Conservation (phyloP, 2,888 invertebrate genomes). For the Eupithecia vulgata region DNA sequence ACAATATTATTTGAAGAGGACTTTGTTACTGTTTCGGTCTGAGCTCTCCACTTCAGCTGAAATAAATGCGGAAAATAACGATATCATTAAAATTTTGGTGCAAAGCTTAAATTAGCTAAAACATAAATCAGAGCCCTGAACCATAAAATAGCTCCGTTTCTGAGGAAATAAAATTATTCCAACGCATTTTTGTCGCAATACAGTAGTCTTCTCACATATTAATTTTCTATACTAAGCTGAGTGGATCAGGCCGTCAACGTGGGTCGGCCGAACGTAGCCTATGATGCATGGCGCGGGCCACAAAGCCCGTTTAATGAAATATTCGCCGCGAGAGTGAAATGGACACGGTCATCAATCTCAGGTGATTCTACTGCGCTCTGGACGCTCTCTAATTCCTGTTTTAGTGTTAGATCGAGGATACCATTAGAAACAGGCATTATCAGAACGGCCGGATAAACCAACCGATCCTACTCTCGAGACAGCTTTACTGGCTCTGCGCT, state of each 20-base stretch:
- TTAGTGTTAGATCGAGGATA: constrained; percentile 32
- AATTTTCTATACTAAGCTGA: constrained; percentile 76
- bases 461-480: neutral
- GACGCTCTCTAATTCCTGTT: constrained; percentile 53
- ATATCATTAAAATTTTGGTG: neutral
- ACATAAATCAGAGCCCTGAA: neutral
- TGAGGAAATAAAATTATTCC: constrained; percentile 24
- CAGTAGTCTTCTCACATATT: constrained; percentile 68
- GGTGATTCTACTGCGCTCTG: constrained; percentile 62
- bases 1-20: constrained; percentile 19
- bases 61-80: constrained; percentile 3
- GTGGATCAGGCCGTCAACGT: constrained; percentile 75
- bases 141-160: neutral
- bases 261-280: constrained; percentile 68
- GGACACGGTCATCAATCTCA: constrained; percentile 77
- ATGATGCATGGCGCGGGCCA: constrained; percentile 77
- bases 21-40: constrained; percentile 1
- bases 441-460: constrained; percentile 5
- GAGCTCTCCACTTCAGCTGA: neutral
- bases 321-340: constrained; percentile 74
- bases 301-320: constrained; percentile 79
- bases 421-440: constrained; percentile 25
- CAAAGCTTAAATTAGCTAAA: neutral
- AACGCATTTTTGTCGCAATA: constrained; percentile 56
- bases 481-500: neutral